These are phyloP conservation scores for Archips xylosteana DNA, from an alignment of 2,888 invertebrate genomes.

Conservation along the genomic window DNA sequence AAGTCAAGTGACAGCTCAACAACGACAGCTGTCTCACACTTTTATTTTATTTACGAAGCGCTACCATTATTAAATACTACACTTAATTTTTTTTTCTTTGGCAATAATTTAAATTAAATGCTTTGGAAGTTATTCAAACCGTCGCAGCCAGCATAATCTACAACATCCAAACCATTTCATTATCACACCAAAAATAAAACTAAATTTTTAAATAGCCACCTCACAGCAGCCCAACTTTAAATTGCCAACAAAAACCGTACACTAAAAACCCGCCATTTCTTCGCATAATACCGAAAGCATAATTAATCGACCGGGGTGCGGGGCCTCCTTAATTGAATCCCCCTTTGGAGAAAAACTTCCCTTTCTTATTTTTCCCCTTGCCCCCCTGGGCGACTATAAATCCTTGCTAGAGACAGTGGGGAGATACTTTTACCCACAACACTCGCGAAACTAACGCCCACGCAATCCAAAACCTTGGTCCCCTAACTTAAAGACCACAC, in stretches of 20 bases:
- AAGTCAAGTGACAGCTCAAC: too few relatives aligned
- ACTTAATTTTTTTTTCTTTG: too few relatives aligned
- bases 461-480: neutral
- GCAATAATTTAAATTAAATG: too few relatives aligned
- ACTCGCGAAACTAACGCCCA: conserved; percentile 12
- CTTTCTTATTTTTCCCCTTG: conserved; percentile 82
- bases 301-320: conserved; percentile 77
- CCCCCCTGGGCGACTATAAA: conserved; percentile 83
- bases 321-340: conserved; percentile 81
- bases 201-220: conserved; percentile 1
- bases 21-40: too few relatives aligned
- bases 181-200: neutral
- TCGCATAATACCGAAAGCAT: conserved; percentile 67
- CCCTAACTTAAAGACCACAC: conserved; percentile 5
- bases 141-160: neutral
- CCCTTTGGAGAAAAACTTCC: conserved; percentile 81
- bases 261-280: conserved; percentile 41
- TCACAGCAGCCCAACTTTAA: neutral
- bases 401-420: conserved; percentile 82
- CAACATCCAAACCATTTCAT: neutral
- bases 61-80: too few relatives aligned
- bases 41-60: too few relatives aligned
- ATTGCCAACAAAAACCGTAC: conserved; percentile 18
- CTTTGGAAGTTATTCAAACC: neutral
- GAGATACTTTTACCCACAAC: conserved; percentile 69